These are phyloP conservation scores for Pelobates fuscus DNA, from an alignment of 2,113 vertebrate genomes.

Conservation along the genomic window DNA sequence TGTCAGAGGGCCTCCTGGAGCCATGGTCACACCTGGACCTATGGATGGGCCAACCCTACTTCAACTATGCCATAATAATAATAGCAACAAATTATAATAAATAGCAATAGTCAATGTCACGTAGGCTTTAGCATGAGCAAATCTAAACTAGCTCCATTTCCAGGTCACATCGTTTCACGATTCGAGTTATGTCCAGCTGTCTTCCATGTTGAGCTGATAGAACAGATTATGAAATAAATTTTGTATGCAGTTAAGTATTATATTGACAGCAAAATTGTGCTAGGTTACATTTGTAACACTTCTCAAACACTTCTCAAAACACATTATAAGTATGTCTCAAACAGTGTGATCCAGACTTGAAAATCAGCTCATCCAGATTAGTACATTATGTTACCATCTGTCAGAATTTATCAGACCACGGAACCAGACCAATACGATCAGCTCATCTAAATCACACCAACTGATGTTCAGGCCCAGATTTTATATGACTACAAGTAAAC, in stretches of 20 bases:
- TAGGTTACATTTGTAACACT: not conserved
- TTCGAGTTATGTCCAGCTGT: not conserved
- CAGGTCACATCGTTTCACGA: not conserved
- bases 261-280: conserved; percentile 17
- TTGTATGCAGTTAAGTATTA: not conserved
- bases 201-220: not conserved
- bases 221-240: not conserved
- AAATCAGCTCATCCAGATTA: not conserved
- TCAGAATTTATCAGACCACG: not conserved
- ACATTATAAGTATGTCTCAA: not conserved
- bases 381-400: not conserved
- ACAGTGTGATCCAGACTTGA: not conserved
- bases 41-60: too few relatives aligned
- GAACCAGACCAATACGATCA: not conserved
- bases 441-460: not conserved
- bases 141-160: not conserved
- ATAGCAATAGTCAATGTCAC: not conserved
- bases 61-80: not conserved
- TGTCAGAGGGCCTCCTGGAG: too few relatives aligned
- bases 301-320: not conserved
- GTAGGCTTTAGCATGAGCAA: not conserved
- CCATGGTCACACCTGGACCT: too few relatives aligned
- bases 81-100: not conserved
- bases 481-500: not conserved
- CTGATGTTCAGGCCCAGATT: not conserved